phyloP scores from a whole-genome alignment of 2,888 invertebrate genomes.

The Tuberolachnus salignus region DNA sequence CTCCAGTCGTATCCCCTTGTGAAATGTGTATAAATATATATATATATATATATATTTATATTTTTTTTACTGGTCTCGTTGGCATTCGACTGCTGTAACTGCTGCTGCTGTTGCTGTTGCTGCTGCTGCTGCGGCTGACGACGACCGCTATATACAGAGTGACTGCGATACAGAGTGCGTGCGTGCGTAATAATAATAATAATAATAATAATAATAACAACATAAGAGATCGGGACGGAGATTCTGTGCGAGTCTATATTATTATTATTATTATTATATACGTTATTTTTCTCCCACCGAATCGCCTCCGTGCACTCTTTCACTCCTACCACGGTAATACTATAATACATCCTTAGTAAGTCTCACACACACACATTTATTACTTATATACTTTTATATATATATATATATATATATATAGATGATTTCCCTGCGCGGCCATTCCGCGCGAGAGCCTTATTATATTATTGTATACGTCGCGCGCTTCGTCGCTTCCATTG shows the following conservation, averaged over 20 bases:
- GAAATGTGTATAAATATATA: no score
- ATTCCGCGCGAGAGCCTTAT: constrained; percentile 16
- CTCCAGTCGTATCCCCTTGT: constrained; percentile 52
- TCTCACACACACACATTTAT: neutral
- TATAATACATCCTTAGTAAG: neutral
- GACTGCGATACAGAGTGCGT: neutral
- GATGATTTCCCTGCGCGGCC: constrained; percentile 11
- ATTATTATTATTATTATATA: no score
- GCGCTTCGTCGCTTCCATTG: constrained; percentile 40
- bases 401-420: neutral
- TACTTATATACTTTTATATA: neutral
- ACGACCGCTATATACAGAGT: neutral
- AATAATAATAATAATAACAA: constrained; percentile 44
- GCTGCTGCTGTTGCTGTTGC: neutral
- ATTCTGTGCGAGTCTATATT: constrained; percentile 8
- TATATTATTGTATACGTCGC: constrained; percentile 23
- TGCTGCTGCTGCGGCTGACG: neutral
- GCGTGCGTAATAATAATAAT: constrained; percentile 29
- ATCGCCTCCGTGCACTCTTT: no score
- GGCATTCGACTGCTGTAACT: constrained; percentile 54
- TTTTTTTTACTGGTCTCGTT: constrained; percentile 49
- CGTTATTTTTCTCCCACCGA: constrained; percentile 32
- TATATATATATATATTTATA: no score
- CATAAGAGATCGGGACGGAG: constrained; percentile 51
- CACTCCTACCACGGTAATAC: no score